phyloP scores from a whole-genome alignment of 2,797 vertebrate species.

The Rachycentron canadum region DNA sequence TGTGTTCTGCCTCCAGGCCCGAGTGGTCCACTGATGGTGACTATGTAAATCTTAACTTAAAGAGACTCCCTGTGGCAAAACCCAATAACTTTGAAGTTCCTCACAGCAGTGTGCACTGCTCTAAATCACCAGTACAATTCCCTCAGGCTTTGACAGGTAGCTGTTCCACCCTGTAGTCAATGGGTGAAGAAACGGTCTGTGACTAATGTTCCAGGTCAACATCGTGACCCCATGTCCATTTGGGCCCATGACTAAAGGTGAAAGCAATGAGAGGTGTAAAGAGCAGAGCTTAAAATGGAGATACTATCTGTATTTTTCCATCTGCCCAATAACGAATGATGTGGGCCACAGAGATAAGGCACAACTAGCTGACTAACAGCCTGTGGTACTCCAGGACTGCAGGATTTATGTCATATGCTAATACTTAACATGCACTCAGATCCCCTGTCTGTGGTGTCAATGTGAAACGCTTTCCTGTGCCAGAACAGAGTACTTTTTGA shows the following conservation, averaged over 20 bases:
- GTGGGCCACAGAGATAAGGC: slow-evolving; percentile 48
- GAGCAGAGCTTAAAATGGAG: slow-evolving; percentile 62
- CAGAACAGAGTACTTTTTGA: slow-evolving; percentile 42
- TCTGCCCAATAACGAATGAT: slow-evolving; percentile 55
- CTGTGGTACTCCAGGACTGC: slow-evolving; percentile 12
- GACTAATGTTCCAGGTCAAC: slow-evolving; percentile 61
- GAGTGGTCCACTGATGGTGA: slow-evolving; percentile 11
- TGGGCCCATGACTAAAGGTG: slow-evolving; percentile 38
- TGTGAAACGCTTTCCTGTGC: slow-evolving; percentile 39
- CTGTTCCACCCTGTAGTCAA: slow-evolving; percentile 53
- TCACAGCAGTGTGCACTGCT: slow-evolving; percentile 14
- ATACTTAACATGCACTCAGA: slow-evolving; percentile 23
- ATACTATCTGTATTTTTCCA: slow-evolving; percentile 72
- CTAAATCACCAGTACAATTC: slow-evolving; percentile 61
- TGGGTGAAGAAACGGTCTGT: slow-evolving; percentile 50
- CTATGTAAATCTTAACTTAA: slow-evolving; percentile 31
- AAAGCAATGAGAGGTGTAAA: slow-evolving; percentile 18
- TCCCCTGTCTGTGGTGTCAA: slow-evolving; percentile 9
- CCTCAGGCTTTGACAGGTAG: slow-evolving; percentile 61
- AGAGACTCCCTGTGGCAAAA: slow-evolving; percentile 31
- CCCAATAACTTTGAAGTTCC: slow-evolving; percentile 63
- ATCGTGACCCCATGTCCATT: slow-evolving; percentile 59
- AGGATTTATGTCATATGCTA: slow-evolving; percentile 20
- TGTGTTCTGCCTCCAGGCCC: slow-evolving; percentile 16
- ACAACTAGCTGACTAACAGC: slow-evolving; percentile 24